Base-by-base conservation (phyloP, 2,888 invertebrate species). In the Pammene fasciana region DNA sequence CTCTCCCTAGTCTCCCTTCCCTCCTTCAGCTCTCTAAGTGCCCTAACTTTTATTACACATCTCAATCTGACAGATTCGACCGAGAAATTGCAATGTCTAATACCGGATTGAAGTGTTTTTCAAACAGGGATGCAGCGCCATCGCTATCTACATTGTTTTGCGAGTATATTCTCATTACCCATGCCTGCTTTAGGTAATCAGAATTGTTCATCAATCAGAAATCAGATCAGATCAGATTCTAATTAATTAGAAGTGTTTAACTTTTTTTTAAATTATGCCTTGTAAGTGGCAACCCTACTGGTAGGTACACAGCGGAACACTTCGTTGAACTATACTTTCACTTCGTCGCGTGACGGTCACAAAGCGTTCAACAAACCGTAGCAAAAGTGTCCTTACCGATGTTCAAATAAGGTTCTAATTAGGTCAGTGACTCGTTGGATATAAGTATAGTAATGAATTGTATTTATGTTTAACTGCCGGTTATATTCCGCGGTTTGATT, bases 261-360 rank as follows among this genome's bases (percentile, higher is more conserved):
- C 18, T 34, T 54, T 34, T n/a, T 36, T n/a, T n/a, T 34, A 54
- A 54, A 34, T 26, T 5, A 26, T 2, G 26, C 2, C 3, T 10
- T 11, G n/a, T n/a, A 54, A 54, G 34, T 34, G 54, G 34, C 34
- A 54, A 54, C 54, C 54, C 54, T 54, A 13, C 38, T 38, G 5
- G 45, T 13, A n/a, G 8, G 45, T 5, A n/a, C n/a, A 34, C 59
- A 55, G 46, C 26, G 59, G 57, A 65, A 65, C 59, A 59, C 46
- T 52, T 48, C 18, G 68, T 54, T 70, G 65, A 45, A 72, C 65
- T 76, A 78, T 80, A 86, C 88, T 89, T 88, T 89, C 87, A 87
- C 81, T 77, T 73, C 76, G 75, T 82, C 72, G 82, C 86, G 82
- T 87, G 87, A 87, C 86, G 82, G 82, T 83, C 83, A 78, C 75